These are phyloP conservation scores for Saxidomus purpurata DNA, from an alignment of 1,140 invertebrate species.

Conservation along the genomic window DNA sequence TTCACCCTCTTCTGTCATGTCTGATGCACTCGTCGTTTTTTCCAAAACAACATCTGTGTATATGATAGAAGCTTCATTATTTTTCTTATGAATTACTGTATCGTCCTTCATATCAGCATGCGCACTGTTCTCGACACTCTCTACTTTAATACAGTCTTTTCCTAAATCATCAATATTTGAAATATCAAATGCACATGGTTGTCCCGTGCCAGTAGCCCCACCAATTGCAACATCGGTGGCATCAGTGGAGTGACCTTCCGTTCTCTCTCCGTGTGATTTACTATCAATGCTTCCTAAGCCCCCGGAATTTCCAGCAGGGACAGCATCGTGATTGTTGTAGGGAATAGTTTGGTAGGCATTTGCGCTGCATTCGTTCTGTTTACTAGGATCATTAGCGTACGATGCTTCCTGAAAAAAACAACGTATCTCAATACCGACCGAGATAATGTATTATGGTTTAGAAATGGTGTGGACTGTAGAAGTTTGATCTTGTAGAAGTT, in stretches of 20 bases:
- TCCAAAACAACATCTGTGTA: background rate
- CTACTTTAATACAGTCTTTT: background rate
- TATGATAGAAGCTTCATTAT: background rate
- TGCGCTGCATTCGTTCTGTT: background rate
- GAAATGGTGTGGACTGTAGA: too few relatives aligned
- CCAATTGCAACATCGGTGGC: background rate
- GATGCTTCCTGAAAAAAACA: background rate
- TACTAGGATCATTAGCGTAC: background rate
- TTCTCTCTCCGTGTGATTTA: background rate
- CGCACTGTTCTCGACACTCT: background rate
- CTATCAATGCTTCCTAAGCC: background rate
- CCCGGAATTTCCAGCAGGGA: background rate
- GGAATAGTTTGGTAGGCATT: background rate
- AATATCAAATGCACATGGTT: background rate
- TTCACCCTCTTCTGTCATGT: background rate
- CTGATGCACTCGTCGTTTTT: background rate
- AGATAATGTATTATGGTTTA: too few relatives aligned
- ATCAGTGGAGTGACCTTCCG: background rate
- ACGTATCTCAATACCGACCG: too few relatives aligned
- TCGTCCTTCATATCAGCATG: background rate
- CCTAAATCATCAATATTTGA: background rate
- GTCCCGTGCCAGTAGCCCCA: background rate
- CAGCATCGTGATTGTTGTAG: background rate
- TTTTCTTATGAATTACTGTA: background rate
- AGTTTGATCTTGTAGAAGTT: too few relatives aligned